A percentile compares a stretch with the other conserved stretches of the same genome.
These are phyloP conservation scores for Lithophane socia DNA, from an alignment of 2,888 invertebrate genomes.

Conservation along the genomic window DNA sequence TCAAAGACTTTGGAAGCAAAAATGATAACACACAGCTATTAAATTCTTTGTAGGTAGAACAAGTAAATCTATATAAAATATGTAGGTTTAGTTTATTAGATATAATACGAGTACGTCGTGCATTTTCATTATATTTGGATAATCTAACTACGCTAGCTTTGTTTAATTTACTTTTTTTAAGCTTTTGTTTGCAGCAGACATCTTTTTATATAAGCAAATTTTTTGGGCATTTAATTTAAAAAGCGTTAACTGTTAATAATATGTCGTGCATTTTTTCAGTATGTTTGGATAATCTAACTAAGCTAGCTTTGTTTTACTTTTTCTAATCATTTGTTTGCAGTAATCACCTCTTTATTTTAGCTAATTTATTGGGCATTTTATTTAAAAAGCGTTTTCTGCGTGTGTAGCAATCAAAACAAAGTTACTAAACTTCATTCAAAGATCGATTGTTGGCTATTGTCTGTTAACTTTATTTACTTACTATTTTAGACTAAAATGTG, in stretches of 20 bases:
- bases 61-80: not conserved
- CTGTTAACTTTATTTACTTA: not conserved
- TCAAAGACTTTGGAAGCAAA: not conserved
- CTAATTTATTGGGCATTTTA: too few relatives aligned
- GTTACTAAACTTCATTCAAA: not conserved
- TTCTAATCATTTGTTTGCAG: too few relatives aligned
- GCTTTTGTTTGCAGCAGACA: not conserved
- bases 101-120: too few relatives aligned
- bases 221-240: not conserved
- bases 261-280: too few relatives aligned
- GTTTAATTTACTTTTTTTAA: not conserved
- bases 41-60: not conserved
- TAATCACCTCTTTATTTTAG: too few relatives aligned
- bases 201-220: fast-evolving
- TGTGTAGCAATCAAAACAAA: not conserved
- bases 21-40: not conserved
- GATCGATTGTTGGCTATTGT: not conserved
- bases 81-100: not conserved
- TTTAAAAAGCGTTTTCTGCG: too few relatives aligned
- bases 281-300: too few relatives aligned
- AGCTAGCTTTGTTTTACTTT: too few relatives aligned
- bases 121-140: not conserved
- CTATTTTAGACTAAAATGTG: too few relatives aligned
- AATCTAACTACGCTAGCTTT: not conserved
- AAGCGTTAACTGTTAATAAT: too few relatives aligned